Evolutionary conservation across 2,113 vertebrate genomes (phyloP).

Genomic region (Oryctolagus cuniculus): DNA sequence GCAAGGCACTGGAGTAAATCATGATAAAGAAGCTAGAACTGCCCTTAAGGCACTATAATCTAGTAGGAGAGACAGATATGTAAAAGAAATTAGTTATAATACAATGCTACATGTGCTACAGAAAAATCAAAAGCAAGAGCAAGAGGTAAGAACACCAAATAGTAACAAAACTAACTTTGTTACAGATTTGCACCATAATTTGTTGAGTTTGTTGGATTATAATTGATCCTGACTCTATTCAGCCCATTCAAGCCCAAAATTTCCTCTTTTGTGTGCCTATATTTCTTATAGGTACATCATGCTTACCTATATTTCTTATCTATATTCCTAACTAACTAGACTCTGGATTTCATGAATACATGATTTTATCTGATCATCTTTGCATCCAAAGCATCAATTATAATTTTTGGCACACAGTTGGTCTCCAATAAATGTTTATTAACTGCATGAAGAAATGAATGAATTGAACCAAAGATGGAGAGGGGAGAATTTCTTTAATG

Average conservation of each 20-base stretch:
- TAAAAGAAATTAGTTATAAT: conserved; percentile 24
- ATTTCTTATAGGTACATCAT: conserved; percentile 1
- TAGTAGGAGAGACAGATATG: neutral
- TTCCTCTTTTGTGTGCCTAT: neutral
- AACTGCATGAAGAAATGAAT: conserved; percentile 17
- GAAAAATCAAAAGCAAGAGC: neutral
- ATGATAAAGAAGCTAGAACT: conserved; percentile 28
- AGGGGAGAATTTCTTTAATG: neutral
- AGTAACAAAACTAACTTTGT: neutral
- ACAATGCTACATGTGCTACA: neutral
- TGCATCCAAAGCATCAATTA: conserved; percentile 12
- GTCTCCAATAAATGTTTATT: conserved; percentile 36
- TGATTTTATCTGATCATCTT: neutral
- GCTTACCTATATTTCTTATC: neutral
- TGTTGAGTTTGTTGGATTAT: conserved; percentile 28
- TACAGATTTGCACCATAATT: neutral
- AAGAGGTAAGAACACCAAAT: conserved; percentile 25
- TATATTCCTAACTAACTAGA: conserved; percentile 11
- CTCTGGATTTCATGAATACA: neutral
- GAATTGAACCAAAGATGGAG: neutral
- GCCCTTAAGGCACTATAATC: conserved; percentile 12
- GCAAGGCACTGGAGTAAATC: neutral
- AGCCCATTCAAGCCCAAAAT: neutral
- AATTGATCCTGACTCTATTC: neutral
- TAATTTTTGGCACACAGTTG: neutral